Evolutionary conservation across 2,113 vertebrate genomes (phyloP), one percentile per base, ranked within the genome.

Genomic region (Varanus salvator): DNA sequence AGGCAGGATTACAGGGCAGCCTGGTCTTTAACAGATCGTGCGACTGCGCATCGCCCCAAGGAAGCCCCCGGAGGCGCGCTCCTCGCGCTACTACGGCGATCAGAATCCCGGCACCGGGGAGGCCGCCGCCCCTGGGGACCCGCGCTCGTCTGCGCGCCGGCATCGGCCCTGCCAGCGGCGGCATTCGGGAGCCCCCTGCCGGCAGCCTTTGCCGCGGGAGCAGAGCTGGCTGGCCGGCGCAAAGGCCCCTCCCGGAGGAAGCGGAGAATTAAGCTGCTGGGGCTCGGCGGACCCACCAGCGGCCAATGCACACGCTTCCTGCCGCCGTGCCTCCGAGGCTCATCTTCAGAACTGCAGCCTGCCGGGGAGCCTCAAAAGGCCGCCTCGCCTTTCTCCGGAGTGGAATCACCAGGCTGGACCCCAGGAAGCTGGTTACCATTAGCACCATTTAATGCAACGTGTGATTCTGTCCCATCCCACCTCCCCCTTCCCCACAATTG

Each of bases 361-460:
- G 71, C 29, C 71, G 6, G n/a, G 71, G 66, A 64, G 60, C 60
- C 60, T 19, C 60, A 21, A 19, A 64, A 1, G 3, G 77, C 48
- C 6, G 1, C 27, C 52, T 23, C 23, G 27, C 11, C 52, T 3
- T 4, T 6, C 38, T 12, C 50, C 23, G 72, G 1, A 8, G 14
- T 34, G 19, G 54, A 81, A 82, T 2, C 1, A 71, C 23, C 77
- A 81, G n/a, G 6, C 66, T 80, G 76, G 48, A 50, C 19, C 66
- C 82, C 31, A 27, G 11, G 29, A 52, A 21, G 19, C 50, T 44
- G 9, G 52, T 38, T 17, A 38, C 9, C 34, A 17, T 89, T 76
- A 84, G 71, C 88, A 76, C 88, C 80, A 66, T 87, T 89, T 84
- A 89, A 84, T 84, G 38, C 27, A 64, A 52, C 12, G 17, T 4